Evolutionary conservation across 2,888 invertebrate species (phyloP), one percentile per base, ranked within the genome.

Genomic region (Dicranocentrus wangi): DNA sequence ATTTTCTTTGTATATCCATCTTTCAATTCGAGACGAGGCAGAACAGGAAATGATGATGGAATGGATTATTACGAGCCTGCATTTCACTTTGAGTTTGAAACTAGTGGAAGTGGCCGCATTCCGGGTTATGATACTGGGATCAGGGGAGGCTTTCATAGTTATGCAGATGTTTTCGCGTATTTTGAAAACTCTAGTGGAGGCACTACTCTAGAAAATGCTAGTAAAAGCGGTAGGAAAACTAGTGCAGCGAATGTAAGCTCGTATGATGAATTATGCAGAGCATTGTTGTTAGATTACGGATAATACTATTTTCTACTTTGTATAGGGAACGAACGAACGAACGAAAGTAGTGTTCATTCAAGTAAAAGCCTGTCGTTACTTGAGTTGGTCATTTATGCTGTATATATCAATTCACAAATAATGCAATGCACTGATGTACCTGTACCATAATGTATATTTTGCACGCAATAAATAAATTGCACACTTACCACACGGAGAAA

Each of bases 1-100:
- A 79, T 79, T 63, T 79, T 79, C 79, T 79, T 72, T 47, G 79
- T 79, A 47, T 79, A 79, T 72, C 79, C 79, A 32, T 66, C 69
- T 32, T 53, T 63, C 28, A 5, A 23, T 51, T 23, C 43, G 60
- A 51, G 60, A 76, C 55, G 53, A 70, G 61, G 32, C 25, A 70
- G 70, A 77, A 60, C 28, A 70, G 77, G 27, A 51, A 63, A 60
- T 43, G 63, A 53, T 58, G 69, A 69, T 77, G 27, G 51, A 79
- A 79, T 79, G 72, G 79, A 79, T 79, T 65, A 79, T 72, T 71
- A 79, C 65, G 66, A 72, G 79, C 79, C 60, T 72, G 68, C 65
- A 79, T 79, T 79, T 72, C 71, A 66, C 72, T 71, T 79, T 58
- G 79, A 79, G 51, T 61, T 69, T 15, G 21, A 0, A 21, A 39